Conservation (phyloP, 2,797 vertebrate genomes). For the Avahi laniger region DNA sequence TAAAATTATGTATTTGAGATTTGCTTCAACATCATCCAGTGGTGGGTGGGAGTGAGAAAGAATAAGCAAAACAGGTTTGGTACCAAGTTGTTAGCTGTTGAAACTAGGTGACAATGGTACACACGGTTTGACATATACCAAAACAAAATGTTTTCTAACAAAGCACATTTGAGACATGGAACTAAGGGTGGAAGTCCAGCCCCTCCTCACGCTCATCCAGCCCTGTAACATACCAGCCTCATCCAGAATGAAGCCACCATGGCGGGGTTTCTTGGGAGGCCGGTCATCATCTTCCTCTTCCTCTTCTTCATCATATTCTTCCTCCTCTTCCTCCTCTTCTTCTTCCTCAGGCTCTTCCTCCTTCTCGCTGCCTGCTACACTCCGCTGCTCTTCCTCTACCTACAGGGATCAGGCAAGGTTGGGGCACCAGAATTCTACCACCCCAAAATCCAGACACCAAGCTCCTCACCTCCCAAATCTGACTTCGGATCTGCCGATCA, state of each 20-base stretch:
- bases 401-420: constrained; percentile 49
- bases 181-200: neutral
- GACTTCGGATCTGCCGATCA: neutral
- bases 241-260: constrained; percentile 95
- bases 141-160: neutral
- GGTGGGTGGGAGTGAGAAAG: neutral
- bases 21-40: neutral
- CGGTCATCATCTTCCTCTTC: constrained; percentile 95
- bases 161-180: neutral
- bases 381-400: constrained; percentile 87
- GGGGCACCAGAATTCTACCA: neutral
- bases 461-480: neutral
- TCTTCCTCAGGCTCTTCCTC: constrained; percentile 90
- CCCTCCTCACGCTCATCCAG: neutral
- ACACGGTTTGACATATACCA: neutral
- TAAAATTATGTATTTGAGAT: neutral
- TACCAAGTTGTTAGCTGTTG: neutral
- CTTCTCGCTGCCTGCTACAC: constrained; percentile 92
- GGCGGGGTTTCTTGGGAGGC: constrained; percentile 92
- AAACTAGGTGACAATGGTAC: neutral
- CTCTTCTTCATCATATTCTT: constrained; percentile 95
- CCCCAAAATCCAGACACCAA: neutral
- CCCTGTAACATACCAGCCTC: constrained; percentile 90
- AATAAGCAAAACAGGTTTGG: neutral
- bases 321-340: constrained; percentile 93